These are phyloP conservation scores for Unio delphinus DNA, from an alignment of 2,888 invertebrate genomes.

Conservation along the genomic window DNA sequence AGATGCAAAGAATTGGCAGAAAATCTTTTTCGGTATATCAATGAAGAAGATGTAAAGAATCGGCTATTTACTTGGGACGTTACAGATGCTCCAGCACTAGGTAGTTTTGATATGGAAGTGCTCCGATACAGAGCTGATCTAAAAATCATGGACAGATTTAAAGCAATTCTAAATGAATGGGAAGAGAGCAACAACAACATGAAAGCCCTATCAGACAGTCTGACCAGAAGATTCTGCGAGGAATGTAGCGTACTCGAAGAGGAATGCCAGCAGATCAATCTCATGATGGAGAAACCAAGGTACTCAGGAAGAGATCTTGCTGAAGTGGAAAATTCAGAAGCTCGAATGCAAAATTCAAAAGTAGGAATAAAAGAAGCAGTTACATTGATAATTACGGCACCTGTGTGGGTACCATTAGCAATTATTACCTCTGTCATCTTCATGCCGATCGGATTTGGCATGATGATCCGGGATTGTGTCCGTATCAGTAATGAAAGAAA, in stretches of 20 bases:
- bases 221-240: constrained; percentile 24
- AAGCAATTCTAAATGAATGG: constrained; percentile 26
- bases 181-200: constrained; percentile 19
- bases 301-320: constrained; percentile 4
- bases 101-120: constrained; percentile 32
- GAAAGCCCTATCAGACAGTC: constrained; percentile 14
- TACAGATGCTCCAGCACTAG: constrained; percentile 18
- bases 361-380: constrained; percentile 31
- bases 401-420: constrained; percentile 43
- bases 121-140: constrained; percentile 33
- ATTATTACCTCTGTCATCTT: constrained; percentile 38
- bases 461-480: constrained; percentile 28
- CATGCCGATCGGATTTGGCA: constrained; percentile 35
- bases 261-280: constrained; percentile 28
- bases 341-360: too few relatives aligned
- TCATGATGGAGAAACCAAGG: constrained; percentile 21
- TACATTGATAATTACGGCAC: constrained; percentile 37
- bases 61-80: constrained; percentile 18
- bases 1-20: constrained; percentile 23
- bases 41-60: constrained; percentile 12
- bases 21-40: constrained; percentile 19
- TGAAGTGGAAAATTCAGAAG: background rate
- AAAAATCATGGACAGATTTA: constrained; percentile 22
- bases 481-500: constrained; percentile 17
- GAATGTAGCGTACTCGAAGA: constrained; percentile 34